Evolutionary conservation across 2,113 vertebrate species (phyloP), one percentile per base, ranked within the genome.

Genomic region (Eidolon helvum): DNA sequence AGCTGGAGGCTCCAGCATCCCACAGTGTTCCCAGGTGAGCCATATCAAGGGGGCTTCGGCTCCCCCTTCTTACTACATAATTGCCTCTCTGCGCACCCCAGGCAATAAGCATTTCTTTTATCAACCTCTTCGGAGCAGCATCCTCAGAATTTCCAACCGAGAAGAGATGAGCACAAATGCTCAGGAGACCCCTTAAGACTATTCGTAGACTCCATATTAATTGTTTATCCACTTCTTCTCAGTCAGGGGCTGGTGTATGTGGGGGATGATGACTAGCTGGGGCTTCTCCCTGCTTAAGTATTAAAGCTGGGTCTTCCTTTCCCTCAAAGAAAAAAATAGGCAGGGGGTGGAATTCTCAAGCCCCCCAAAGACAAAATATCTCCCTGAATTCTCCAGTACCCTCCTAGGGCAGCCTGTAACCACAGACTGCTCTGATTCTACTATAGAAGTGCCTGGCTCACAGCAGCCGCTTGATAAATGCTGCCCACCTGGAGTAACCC

Each of bases 51-150:
- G 24, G 6, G 5, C 59, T 40, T 9, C 0, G 0, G 9, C 10
- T 50, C 55, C 85, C 18, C 0, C 22, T n/a, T 19, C 35, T 59
- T 26, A 18, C 75, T 40, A 3, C 10, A 9, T 35, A 30, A 87
- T 0, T 61, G 68, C 71, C 71, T 85, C 55, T 80, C 87, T 63
- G 38, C 45, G 38, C 40, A 89, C n/a, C 50, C 45, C 43, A 71
- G 87, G 92, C 83, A 89, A 61, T 12, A 26, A 68, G 24, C 0
- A 1, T 35, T 53, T 85, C 69, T 57, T 45, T 63, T 57, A 66
- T 84, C 94, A 92, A 61, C 61, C 74, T 15, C 90, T 90, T 91
- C 66, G 53, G 55, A 68, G 50, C 35, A 88, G 71, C 57, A 57
- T 57, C 28, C 59, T 57, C 50, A 26, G 68, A 43, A 77, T 86